phyloP scores from a whole-genome alignment of 2,797 vertebrate species.

The Sebastes cheni region DNA sequence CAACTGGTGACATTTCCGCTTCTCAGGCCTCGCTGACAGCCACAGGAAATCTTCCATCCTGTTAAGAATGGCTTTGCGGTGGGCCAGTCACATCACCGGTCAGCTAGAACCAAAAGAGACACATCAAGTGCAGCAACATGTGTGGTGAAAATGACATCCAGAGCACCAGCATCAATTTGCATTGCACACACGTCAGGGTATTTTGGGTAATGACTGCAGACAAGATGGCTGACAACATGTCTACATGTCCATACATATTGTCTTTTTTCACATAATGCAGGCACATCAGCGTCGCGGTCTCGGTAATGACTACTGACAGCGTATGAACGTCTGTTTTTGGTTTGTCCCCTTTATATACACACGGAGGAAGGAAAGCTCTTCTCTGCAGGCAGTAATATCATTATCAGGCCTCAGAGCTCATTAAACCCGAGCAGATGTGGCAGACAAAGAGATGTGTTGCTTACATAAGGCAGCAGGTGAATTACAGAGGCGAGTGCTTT shows the following conservation, averaged over 20 bases:
- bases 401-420: conserved; percentile 70
- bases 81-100: not conserved
- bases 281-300: conserved; percentile 25
- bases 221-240: conserved; percentile 45
- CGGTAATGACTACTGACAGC: conserved; percentile 62
- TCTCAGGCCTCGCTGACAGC: conserved; percentile 33
- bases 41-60: conserved; percentile 51
- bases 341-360: conserved; percentile 24
- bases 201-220: conserved; percentile 31
- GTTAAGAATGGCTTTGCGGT: conserved; percentile 12
- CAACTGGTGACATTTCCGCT: conserved; percentile 39
- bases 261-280: conserved; percentile 9
- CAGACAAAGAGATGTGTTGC: conserved; percentile 57
- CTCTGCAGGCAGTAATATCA: conserved; percentile 63
- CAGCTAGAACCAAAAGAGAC: not conserved
- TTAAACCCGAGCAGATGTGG: conserved; percentile 71
- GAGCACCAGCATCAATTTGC: not conserved
- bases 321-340: conserved; percentile 47
- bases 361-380: conserved; percentile 43
- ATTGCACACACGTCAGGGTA: conserved; percentile 13
- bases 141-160: not conserved
- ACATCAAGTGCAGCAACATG: not conserved
- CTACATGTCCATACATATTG: not conserved
- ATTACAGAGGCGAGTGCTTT: conserved; percentile 24
- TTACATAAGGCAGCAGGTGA: conserved; percentile 56